These are phyloP conservation scores for Arctopsyche grandis DNA, from an alignment of 1,140 invertebrate species.

Conservation along the genomic window DNA sequence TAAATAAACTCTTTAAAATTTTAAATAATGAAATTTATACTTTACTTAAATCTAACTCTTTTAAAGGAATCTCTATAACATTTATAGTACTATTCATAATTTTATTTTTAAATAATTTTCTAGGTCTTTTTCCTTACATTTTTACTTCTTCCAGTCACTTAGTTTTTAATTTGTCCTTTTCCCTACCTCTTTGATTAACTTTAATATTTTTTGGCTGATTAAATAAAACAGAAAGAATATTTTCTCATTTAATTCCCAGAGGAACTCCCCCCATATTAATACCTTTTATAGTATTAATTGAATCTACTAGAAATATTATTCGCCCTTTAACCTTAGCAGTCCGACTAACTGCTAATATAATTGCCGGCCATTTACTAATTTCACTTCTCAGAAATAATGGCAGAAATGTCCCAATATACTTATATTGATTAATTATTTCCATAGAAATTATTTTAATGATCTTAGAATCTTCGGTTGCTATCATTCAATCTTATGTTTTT, in stretches of 20 bases:
- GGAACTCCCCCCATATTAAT: slow-evolving; percentile 68
- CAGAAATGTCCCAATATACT: slow-evolving; percentile 55
- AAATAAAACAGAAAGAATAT: slow-evolving; percentile 68
- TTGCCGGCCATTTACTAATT: slow-evolving; percentile 72
- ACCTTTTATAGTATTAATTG: slow-evolving; percentile 69
- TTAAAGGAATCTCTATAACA: slow-evolving; percentile 63
- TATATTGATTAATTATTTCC: slow-evolving; percentile 61
- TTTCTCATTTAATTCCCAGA: slow-evolving; percentile 71
- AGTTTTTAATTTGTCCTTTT: slow-evolving; percentile 66
- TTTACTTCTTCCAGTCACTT: slow-evolving; percentile 72
- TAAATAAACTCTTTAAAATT: slow-evolving; percentile 61
- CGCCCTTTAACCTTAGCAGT: slow-evolving; percentile 72
- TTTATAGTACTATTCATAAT: slow-evolving; percentile 68
- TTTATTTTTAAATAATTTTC: slow-evolving; percentile 71
- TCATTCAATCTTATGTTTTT: slow-evolving; percentile 71
- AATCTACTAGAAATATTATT: slow-evolving; percentile 72
- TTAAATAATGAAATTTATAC: slow-evolving; percentile 67
- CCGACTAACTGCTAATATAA: slow-evolving; percentile 75
- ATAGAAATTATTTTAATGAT: slow-evolving; percentile 66
- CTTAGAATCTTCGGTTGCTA: slow-evolving; percentile 65
- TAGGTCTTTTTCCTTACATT: slow-evolving; percentile 75
- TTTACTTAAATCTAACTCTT: slow-evolving; percentile 59
- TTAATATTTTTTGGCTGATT: slow-evolving; percentile 71
- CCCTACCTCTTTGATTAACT: slow-evolving; percentile 69
- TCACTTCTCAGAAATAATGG: slow-evolving; percentile 66